Percentiles rank a stretch among this genome's conserved stretches.
phyloP scores from a whole-genome alignment of 2,888 invertebrate species.

The Nebria salina region DNA sequence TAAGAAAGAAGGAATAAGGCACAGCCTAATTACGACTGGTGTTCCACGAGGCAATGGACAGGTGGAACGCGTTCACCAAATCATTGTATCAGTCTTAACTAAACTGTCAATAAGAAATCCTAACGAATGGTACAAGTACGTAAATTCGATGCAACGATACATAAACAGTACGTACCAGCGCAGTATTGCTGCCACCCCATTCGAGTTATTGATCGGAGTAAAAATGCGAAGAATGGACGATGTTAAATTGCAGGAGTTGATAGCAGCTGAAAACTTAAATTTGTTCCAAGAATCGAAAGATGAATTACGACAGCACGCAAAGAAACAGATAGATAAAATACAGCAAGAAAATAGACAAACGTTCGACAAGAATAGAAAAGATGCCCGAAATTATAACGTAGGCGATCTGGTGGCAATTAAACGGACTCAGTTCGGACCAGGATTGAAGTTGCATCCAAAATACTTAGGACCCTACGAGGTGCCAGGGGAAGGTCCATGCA shows the following conservation, averaged over 20 bases:
- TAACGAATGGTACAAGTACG: conserved; percentile 48
- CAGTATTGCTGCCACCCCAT: conserved; percentile 48
- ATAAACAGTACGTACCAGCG: conserved; percentile 49
- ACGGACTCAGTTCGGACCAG: no score
- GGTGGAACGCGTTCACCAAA: conserved; percentile 49
- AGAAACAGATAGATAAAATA: conserved; percentile 47
- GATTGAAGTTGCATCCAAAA: conserved; percentile 55
- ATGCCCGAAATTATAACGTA: conserved; percentile 49
- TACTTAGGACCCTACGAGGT: conserved; percentile 57
- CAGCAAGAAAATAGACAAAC: conserved; percentile 51
- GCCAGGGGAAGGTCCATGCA: neutral
- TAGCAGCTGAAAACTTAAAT: conserved; percentile 47
- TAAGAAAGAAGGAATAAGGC: conserved; percentile 38
- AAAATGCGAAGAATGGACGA: conserved; percentile 48
- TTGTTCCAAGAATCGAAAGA: conserved; percentile 43
- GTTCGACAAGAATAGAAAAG: conserved; percentile 51
- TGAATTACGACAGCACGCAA: conserved; percentile 34
- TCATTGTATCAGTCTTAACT: conserved; percentile 49
- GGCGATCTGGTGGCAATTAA: conserved; percentile 56
- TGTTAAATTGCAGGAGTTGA: conserved; percentile 30
- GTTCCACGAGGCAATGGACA: conserved; percentile 40
- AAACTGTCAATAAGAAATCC: conserved; percentile 48
- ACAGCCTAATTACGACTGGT: conserved; percentile 44
- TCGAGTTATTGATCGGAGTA: conserved; percentile 48
- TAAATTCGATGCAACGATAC: conserved; percentile 46